Conservation (phyloP, 2,113 vertebrate species). For the Girardinichthys multiradiatus region DNA sequence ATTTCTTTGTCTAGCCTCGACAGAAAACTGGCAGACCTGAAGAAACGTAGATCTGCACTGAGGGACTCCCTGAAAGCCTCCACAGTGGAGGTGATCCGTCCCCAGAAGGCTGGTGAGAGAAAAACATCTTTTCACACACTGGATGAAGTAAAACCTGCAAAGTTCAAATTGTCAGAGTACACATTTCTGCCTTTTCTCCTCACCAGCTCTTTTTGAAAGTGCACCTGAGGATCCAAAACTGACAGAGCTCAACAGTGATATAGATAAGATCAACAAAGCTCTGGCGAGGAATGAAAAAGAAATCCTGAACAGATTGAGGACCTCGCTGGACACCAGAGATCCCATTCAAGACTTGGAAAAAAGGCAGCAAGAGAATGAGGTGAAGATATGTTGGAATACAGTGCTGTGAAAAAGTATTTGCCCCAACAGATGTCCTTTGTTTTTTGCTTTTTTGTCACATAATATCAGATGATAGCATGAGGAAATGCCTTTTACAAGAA, state of each 20-base stretch:
- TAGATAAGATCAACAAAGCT: slow-evolving; percentile 78
- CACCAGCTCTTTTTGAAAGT: slow-evolving; percentile 51
- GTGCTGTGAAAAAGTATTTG: too few relatives aligned
- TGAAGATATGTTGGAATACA: slow-evolving; percentile 31
- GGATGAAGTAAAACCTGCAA: neutral
- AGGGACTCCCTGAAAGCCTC: slow-evolving; percentile 74
- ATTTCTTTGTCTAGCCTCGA: slow-evolving; percentile 82
- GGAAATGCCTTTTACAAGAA: neutral
- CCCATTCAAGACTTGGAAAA: slow-evolving; percentile 80
- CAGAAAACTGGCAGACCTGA: slow-evolving; percentile 78
- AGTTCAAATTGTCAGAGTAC: neutral
- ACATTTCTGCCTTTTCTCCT: neutral
- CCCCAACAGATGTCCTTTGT: too few relatives aligned
- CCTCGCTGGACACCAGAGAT: slow-evolving; percentile 78
- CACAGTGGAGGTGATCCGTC: slow-evolving; percentile 64
- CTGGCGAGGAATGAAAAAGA: slow-evolving; percentile 80
- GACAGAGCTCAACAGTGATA: slow-evolving; percentile 64
- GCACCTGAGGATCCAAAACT: slow-evolving; percentile 75
- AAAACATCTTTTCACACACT: neutral
- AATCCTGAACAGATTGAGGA: slow-evolving; percentile 75
- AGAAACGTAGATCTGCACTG: slow-evolving; percentile 76
- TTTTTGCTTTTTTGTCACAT: neutral
- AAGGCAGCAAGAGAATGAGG: slow-evolving; percentile 85
- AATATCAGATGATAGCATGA: too few relatives aligned
- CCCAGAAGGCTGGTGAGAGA: slow-evolving; percentile 73